Percentiles rank a stretch among this genome's conserved stretches.
phyloP scores from a whole-genome alignment of 2,113 vertebrate genomes.

The Protomyctophum bolini region DNA sequence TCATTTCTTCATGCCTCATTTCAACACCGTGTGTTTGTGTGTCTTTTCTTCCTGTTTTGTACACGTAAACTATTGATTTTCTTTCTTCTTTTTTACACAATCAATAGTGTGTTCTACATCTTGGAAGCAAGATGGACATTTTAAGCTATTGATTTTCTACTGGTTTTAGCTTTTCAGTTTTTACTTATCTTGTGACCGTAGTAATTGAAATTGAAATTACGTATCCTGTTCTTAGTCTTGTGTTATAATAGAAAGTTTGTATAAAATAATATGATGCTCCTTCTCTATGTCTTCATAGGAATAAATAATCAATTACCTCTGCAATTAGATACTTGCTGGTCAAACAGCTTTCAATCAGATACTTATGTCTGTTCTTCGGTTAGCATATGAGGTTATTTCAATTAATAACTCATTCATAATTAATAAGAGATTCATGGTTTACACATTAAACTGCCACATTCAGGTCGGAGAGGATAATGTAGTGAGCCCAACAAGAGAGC shows the following conservation, averaged over 20 bases:
- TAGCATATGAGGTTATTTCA: no score
- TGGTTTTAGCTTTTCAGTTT: no score
- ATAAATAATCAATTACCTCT: no score
- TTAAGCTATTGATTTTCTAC: not conserved
- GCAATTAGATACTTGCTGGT: no score
- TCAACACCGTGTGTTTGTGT: not conserved
- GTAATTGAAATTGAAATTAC: constrained; percentile 32
- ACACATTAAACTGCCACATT: no score
- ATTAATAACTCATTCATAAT: no score
- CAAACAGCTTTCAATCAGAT: no score
- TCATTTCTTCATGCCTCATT: constrained; percentile 39
- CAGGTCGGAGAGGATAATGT: no score
- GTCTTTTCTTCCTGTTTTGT: constrained; percentile 12
- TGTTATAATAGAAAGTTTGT: constrained; percentile 29
- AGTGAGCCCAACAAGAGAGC: no score
- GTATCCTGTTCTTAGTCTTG: constrained; percentile 26
- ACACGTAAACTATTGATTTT: constrained; percentile 8
- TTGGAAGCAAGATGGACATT: not conserved
- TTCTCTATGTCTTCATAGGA: not conserved
- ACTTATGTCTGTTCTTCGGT: no score
- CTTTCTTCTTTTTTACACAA: constrained; percentile 10
- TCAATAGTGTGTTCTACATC: constrained; percentile 37
- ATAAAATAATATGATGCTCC: constrained; percentile 9
- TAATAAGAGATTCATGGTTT: no score
- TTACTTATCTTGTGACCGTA: constrained; percentile 15